These are phyloP conservation scores for Cepaea nemoralis DNA, from an alignment of 1,140 invertebrate genomes.

Conservation along the genomic window DNA sequence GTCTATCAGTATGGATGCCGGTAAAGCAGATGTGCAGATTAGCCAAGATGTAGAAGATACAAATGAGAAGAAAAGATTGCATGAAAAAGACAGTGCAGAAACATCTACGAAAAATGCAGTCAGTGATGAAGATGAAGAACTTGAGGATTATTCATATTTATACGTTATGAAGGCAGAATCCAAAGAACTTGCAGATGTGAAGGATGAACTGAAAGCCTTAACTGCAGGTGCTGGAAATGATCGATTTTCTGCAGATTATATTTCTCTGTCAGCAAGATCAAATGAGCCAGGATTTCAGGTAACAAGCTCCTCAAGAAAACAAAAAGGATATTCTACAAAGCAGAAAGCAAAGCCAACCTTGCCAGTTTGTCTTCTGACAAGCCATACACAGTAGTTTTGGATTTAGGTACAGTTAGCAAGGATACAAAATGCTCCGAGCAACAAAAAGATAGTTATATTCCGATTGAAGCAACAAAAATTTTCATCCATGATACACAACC, in stretches of 20 bases:
- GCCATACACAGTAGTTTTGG: not conserved
- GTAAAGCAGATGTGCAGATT: not conserved
- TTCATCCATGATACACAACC: no score
- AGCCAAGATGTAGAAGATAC: not conserved
- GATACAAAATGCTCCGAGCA: no score
- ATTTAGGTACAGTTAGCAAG: no score
- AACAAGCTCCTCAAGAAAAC: not conserved
- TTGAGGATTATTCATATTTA: constrained; percentile 36
- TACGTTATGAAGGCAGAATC: constrained; percentile 34
- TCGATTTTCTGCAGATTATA: constrained; percentile 29
- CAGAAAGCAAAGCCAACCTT: not conserved
- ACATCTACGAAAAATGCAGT: no score
- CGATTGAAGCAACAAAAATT: no score
- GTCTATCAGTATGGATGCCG: not conserved
- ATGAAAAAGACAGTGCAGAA: constrained; percentile 7
- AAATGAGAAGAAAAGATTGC: not conserved
- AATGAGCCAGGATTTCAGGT: not conserved
- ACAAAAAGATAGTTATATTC: no score
- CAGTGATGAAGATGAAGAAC: not conserved
- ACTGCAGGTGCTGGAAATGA: not conserved
- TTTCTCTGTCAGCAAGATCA: constrained; percentile 8
- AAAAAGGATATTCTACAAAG: not conserved
- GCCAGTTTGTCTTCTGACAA: not conserved
- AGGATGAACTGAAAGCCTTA: not conserved
- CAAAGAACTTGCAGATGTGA: not conserved